These are phyloP conservation scores for Acrocephalus arundinaceus DNA, from an alignment of 2,113 vertebrate species.

Conservation along the genomic window DNA sequence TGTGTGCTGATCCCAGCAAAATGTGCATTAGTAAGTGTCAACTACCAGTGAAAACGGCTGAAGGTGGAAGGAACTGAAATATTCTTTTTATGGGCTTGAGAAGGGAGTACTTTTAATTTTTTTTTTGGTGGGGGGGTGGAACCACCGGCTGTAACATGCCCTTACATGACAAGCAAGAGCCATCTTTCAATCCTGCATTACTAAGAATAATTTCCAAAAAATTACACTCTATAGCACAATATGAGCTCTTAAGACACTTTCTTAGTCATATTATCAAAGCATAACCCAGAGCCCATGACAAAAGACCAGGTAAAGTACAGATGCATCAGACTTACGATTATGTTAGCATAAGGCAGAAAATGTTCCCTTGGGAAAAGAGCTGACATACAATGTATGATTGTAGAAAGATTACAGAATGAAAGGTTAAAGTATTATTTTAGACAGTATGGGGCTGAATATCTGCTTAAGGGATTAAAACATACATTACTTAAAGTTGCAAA, in stretches of 20 bases:
- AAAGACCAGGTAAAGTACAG: background rate
- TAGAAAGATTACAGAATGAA: background rate
- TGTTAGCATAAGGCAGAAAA: background rate
- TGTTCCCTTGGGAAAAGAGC: background rate
- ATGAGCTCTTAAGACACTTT: background rate
- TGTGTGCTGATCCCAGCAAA: too few relatives aligned
- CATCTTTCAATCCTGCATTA: background rate
- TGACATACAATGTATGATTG: background rate
- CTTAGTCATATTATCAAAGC: background rate
- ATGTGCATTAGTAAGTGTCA: too few relatives aligned
- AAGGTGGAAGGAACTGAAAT: background rate
- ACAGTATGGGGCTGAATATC: too few relatives aligned
- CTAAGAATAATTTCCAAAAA: background rate
- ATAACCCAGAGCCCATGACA: background rate
- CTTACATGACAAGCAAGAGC: background rate
- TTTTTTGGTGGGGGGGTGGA: background rate
- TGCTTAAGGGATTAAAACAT: background rate
- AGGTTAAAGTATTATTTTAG: background rate
- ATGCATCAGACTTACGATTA: accelerated
- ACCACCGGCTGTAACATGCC: background rate
- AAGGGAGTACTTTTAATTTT: background rate
- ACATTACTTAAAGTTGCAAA: background rate
- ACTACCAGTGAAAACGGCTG: background rate
- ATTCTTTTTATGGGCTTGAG: background rate
- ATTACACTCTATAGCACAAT: too few relatives aligned